Percentiles rank a stretch among this genome's conserved stretches.
phyloP scores from a whole-genome alignment of 2,888 invertebrate species.

The Caenorhabditis sp. region DNA sequence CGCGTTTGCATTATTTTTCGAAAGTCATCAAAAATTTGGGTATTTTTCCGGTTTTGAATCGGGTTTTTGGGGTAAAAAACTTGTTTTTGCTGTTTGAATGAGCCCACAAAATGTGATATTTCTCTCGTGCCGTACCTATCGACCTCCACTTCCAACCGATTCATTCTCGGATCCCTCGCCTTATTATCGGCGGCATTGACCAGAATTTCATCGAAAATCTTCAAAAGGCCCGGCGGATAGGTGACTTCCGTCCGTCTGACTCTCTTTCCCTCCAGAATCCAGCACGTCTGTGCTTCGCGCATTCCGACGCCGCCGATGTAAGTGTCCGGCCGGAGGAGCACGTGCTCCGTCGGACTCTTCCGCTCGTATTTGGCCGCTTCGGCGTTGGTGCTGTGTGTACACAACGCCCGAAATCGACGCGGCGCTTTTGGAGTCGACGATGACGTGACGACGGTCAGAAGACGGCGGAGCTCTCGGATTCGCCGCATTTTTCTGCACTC shows the following conservation, averaged over 20 bases:
- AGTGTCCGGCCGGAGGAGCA: conserved; percentile 94
- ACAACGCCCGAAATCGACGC: conserved; percentile 1
- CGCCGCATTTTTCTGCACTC: conserved; percentile 2
- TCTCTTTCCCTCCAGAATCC: conserved; percentile 21
- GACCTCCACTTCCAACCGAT: conserved; percentile 84
- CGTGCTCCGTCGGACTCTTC: conserved; percentile 85
- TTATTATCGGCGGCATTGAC: conserved; percentile 84
- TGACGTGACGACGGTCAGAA: background rate
- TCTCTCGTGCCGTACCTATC: conserved; percentile 50
- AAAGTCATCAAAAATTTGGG: no score
- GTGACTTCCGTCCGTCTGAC: conserved; percentile 32
- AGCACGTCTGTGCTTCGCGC: conserved; percentile 44
- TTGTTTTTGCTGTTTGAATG: no score
- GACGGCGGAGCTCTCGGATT: background rate
- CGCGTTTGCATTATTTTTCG: no score
- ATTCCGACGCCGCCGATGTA: conserved; percentile 87
- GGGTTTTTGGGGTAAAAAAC: no score
- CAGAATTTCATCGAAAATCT: conserved; percentile 97
- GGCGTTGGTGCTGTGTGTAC: no score
- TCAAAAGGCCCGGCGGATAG: conserved; percentile 55
- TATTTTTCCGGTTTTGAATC: no score
- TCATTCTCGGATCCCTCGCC: conserved; percentile 63
- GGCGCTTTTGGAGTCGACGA: background rate
- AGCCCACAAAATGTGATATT: no score
- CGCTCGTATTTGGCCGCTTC: conserved; percentile 57